Evolutionary conservation across 2,113 vertebrate genomes (phyloP), one percentile per base, ranked within the genome.

Genomic region (Cebidichthys violaceus): DNA sequence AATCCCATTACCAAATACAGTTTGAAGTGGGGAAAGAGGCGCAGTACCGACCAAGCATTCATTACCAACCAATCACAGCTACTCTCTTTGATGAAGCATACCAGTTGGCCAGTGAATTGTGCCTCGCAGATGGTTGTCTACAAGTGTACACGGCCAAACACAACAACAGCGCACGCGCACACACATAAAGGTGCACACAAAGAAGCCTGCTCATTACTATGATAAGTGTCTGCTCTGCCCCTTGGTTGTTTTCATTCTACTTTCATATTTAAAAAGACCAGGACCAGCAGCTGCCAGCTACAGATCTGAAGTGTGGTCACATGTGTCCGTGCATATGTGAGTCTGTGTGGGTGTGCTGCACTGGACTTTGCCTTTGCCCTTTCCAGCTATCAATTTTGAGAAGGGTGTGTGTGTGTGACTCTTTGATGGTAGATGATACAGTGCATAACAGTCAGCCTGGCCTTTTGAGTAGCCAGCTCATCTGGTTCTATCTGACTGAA

Each of bases 351-450:
- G 55, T 73, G 69, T 66, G 52, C 39, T 79, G 78, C 47, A 68
- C 73, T 74, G 41, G 64, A 77, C 39, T 71, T 84, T 69, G 70
- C 66, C 70, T 79, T 79, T 92, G 75, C 69, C 84, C 89, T 88
- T 91, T 91, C 37, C 59, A 75, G 74, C 70, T 71, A 77, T 75
- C 37, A 76, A 7, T 74, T 77, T 9, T 70, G 24, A 70, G 29
- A 35, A n/a, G 55, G 31, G 43, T 60, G 54, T 66, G 39, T 50
- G 47, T 14, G 57, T 52, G 71, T 1, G 62, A 35, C 83, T 81
- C 77, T 90, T 90, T 91, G 88, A 91, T 91, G 88, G 77, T 78
- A 37, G 83, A 88, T 87, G 87, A 90, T 75, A 79, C 72, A 78
- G 72, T 54, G 83, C 52, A 77, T 27, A 82, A 65, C 70, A 31